Evolutionary conservation across 2,113 vertebrate genomes (phyloP).

Genomic region (Chiloscyllium plagiosum): DNA sequence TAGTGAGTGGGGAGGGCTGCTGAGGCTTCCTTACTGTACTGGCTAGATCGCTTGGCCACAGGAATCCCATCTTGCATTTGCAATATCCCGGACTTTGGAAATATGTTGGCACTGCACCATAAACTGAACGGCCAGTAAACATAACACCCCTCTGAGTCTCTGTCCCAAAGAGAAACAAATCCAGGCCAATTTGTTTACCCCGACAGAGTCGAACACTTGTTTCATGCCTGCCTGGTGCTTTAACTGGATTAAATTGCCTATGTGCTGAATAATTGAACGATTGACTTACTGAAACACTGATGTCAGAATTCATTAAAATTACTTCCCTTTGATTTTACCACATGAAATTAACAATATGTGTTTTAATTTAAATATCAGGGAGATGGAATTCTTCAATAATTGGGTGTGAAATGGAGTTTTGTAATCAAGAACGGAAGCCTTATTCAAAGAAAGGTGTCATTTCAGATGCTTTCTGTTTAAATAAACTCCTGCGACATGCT

Average conservation of each 20-base stretch:
- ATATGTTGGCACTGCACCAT: not conserved
- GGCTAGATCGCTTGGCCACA: not conserved
- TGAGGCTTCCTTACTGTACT: not conserved
- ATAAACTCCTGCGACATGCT: not conserved
- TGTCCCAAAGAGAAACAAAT: not conserved
- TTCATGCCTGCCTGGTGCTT: constrained; percentile 20
- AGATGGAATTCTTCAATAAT: not conserved
- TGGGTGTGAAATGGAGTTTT: not conserved
- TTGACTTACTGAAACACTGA: constrained; percentile 29
- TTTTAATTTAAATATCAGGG: not conserved
- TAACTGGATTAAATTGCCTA: constrained; percentile 20
- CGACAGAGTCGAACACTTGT: not conserved
- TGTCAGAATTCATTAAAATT: constrained; percentile 15
- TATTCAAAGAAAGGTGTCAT: not conserved
- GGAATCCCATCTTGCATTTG: not conserved
- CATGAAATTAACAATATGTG: not conserved
- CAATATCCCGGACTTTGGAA: not conserved
- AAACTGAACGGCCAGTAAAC: not conserved
- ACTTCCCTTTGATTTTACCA: constrained; percentile 10
- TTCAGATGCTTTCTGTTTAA: not conserved
- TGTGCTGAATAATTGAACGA: constrained; percentile 5
- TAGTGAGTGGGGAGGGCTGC: not conserved
- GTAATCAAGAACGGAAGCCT: not conserved
- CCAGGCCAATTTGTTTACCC: not conserved
- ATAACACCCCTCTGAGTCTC: not conserved